phyloP scores from a whole-genome alignment of 2,888 invertebrate genomes.

The Ornithoptera priamus region DNA sequence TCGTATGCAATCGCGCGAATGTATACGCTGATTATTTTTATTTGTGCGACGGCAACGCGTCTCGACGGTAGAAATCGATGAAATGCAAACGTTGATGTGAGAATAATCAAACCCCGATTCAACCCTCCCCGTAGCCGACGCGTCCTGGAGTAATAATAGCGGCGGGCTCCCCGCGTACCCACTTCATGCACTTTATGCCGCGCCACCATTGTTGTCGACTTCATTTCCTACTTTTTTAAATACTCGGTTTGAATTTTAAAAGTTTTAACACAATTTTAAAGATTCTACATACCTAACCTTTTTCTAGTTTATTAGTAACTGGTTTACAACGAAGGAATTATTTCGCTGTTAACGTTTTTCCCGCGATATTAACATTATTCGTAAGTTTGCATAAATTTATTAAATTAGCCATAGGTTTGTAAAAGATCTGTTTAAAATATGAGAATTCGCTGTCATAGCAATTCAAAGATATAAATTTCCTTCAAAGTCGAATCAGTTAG shows the following conservation, averaged over 20 bases:
- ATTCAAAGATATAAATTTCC: conserved; percentile 6
- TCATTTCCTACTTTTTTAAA: conserved; percentile 9
- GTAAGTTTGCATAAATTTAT: conserved; percentile 1
- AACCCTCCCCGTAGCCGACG: conserved; percentile 52
- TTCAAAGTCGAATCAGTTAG: conserved; percentile 18
- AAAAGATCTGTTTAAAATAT: conserved; percentile 7
- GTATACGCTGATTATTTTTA: conserved; percentile 28
- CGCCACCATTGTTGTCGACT: conserved; percentile 19
- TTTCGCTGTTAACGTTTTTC: background rate
- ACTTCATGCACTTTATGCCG: conserved; percentile 31
- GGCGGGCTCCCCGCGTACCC: conserved; percentile 54
- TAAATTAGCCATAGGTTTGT: background rate
- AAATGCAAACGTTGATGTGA: conserved; percentile 73
- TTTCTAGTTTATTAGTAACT: conserved; percentile 1
- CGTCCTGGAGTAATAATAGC: conserved; percentile 64
- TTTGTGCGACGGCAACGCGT: conserved; percentile 39
- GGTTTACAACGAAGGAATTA: background rate
- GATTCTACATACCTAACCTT: background rate
- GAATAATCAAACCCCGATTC: conserved; percentile 70
- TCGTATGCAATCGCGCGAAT: conserved; percentile 23
- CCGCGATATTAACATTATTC: background rate
- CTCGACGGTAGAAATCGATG: conserved; percentile 61
- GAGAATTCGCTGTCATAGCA: conserved; percentile 1
- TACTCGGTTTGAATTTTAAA: background rate
- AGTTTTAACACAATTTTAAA: conserved; percentile 5